A percentile compares a stretch with the other conserved stretches of the same genome.
Conservation (phyloP, 2,888 invertebrate genomes). For the Lithosia quadra region DNA sequence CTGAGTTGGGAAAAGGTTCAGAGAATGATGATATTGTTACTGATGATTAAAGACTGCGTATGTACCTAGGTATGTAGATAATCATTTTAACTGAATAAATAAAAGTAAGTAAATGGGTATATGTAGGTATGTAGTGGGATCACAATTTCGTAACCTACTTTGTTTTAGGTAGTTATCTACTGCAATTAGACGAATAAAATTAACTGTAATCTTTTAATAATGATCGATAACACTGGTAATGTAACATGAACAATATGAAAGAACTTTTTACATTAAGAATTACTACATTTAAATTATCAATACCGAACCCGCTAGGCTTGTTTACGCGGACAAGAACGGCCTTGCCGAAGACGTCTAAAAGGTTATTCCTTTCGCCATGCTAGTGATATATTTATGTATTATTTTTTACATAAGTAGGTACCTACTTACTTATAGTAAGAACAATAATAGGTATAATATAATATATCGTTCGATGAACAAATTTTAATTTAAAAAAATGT, state of each 20-base stretch:
- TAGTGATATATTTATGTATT: conserved; percentile 32
- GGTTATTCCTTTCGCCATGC: conserved; percentile 71
- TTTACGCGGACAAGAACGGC: conserved; percentile 66
- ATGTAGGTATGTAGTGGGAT: no score
- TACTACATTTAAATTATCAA: conserved; percentile 47
- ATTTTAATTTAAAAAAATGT: no score
- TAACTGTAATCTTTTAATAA: neutral
- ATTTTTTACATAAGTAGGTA: conserved; percentile 8
- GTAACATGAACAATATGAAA: neutral
- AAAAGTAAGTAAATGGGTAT: neutral
- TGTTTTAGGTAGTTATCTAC: neutral
- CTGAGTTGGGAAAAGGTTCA: no score
- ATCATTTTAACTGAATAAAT: neutral
- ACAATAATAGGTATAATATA: conserved; percentile 32
- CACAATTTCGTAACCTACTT: neutral
- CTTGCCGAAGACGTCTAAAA: conserved; percentile 74
- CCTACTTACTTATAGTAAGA: conserved; percentile 20
- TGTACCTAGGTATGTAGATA: no score
- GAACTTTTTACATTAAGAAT: conserved; percentile 14
- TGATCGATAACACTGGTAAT: neutral
- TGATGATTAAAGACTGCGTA: no score
- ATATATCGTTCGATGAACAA: no score
- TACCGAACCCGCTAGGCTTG: conserved; percentile 57
- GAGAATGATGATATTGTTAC: no score
- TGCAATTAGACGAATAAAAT: neutral